A percentile compares a stretch with the other conserved stretches of the same genome.
phyloP scores from a whole-genome alignment of 1,140 invertebrate genomes.

The Danaus plexippus region DNA sequence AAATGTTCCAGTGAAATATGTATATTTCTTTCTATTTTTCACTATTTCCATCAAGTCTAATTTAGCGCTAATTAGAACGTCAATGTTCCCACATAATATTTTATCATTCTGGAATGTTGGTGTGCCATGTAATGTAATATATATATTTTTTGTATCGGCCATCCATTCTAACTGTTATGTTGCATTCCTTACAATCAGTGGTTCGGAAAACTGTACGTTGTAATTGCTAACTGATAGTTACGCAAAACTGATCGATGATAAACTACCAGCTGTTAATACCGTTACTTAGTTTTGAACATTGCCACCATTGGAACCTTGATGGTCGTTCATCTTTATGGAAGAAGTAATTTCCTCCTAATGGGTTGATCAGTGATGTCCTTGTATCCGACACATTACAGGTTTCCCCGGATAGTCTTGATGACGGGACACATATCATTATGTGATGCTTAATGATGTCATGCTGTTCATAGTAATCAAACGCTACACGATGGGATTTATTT shows the following conservation, averaged over 20 bases:
- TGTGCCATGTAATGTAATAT: background rate
- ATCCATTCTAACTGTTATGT: slow-evolving; percentile 30
- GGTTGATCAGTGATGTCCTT: too few relatives aligned
- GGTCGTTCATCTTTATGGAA: slow-evolving; percentile 43
- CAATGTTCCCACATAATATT: slow-evolving; percentile 3
- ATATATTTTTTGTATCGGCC: slow-evolving; percentile 1
- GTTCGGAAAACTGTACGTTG: slow-evolving; percentile 43
- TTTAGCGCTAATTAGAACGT: background rate
- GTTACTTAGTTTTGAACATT: slow-evolving; percentile 57
- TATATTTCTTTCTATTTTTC: slow-evolving; percentile 2
- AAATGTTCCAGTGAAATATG: slow-evolving; percentile 9
- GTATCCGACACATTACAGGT: too few relatives aligned
- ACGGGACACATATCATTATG: slow-evolving; percentile 50
- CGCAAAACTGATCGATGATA: slow-evolving; percentile 70
- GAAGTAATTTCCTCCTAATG: slow-evolving; percentile 8
- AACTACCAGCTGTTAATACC: slow-evolving; percentile 51
- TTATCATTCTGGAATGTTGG: slow-evolving; percentile 5
- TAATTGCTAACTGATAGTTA: slow-evolving; percentile 66
- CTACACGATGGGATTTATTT: slow-evolving; percentile 12
- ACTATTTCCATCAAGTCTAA: background rate
- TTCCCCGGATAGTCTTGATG: slow-evolving; percentile 18
- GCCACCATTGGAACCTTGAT: slow-evolving; percentile 50
- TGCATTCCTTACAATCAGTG: slow-evolving; percentile 43
- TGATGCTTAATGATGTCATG: slow-evolving; percentile 43
- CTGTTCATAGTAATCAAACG: slow-evolving; percentile 36